phyloP scores from a whole-genome alignment of 2,797 vertebrate species.

The Enteromius argenteus region DNA sequence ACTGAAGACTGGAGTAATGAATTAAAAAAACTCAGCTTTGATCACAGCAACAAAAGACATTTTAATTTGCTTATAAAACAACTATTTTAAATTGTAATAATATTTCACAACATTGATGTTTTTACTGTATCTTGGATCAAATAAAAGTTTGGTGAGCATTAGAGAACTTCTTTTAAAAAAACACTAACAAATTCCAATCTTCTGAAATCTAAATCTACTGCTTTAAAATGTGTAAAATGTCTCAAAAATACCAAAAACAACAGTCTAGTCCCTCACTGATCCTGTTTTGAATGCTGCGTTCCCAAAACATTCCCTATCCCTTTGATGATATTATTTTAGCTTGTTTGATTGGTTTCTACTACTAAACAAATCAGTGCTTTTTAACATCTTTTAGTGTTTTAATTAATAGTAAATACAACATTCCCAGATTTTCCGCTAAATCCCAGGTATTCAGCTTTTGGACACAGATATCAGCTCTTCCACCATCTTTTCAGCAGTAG shows the following conservation, averaged over 20 bases:
- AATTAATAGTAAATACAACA: neutral
- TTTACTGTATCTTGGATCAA: neutral
- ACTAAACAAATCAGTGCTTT: neutral
- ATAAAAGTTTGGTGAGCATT: neutral
- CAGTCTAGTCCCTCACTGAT: neutral
- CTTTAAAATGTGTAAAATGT: neutral
- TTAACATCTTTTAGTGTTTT: neutral
- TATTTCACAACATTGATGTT: too few species aligned
- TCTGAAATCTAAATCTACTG: neutral
- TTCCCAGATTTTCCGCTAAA: neutral
- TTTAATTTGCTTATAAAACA: too few species aligned
- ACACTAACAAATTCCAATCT: neutral
- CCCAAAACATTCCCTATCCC: neutral
- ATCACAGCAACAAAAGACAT: too few species aligned
- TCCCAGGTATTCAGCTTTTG: neutral
- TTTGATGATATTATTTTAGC: neutral
- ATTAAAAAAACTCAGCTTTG: too few species aligned
- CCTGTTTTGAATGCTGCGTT: neutral
- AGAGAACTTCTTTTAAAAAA: neutral
- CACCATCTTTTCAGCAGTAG: neutral
- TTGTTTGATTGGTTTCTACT: neutral
- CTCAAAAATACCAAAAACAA: neutral
- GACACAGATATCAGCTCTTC: neutral
- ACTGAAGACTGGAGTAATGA: too few species aligned
- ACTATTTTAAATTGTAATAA: too few species aligned